Evolutionary conservation across 2,888 invertebrate genomes (phyloP), one percentile per base, ranked within the genome.

Genomic region (Tortricodes alternella): DNA sequence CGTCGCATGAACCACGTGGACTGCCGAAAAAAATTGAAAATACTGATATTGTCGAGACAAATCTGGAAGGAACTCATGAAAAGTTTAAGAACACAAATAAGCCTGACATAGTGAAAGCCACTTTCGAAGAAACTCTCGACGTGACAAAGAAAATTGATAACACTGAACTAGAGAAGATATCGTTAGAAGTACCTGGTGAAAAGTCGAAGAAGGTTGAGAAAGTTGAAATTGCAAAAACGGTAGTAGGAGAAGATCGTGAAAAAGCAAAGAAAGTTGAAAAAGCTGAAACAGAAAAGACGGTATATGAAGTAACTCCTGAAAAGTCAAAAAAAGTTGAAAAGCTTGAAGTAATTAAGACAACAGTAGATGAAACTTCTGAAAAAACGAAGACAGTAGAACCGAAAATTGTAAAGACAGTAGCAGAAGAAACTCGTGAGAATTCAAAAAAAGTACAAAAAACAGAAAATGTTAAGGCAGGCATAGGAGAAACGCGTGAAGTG

Each of bases 191-290:
- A 39, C 18, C 39, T 2, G 55, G 21, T 57, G 44, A 62, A 3
- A 73, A 67, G 34, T 38, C 46, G 39, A 35, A 62, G 48, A 66
- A 69, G 52, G 63, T 58, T 56, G 46, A 61, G 18, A 64, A 67
- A 4, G 65, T 67, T 24, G 71, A 73, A 18, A 13, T 13, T 34
- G 73, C 83, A 6, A 86, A 82, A 75, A 80, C 80, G 3, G 23
- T 46, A 13, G 24, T 38, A 16, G 44, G 46, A 23, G 44, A 32
- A 11, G 9, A 27, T 32, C 38, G 32, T 7, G 23, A 61, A 49
- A 23, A 62, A 53, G 9, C 46, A 53, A 63, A 67, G 1, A 61
- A 18, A 55, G 18, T 27, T 34, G 58, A 50, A 58, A 64, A 60
- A 16, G 9, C 2, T 1, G 34, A 23, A n/a, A 15, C 8, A 34